phyloP scores from a whole-genome alignment of 2,888 invertebrate genomes.

The Pandemis cinnamomeana region DNA sequence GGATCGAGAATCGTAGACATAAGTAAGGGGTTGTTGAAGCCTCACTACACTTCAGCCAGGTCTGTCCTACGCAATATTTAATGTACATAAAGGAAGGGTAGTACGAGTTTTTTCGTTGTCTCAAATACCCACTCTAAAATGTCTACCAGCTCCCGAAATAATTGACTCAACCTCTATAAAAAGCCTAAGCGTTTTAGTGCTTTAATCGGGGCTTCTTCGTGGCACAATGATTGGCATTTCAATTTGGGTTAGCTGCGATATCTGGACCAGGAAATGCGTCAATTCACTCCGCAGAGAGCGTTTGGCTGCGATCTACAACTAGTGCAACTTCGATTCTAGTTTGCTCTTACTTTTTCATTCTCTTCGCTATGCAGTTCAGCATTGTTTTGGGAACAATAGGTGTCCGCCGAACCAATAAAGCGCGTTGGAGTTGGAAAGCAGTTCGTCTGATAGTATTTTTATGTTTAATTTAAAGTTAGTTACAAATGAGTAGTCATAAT shows the following conservation, averaged over 20 bases:
- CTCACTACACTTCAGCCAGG: too few species aligned
- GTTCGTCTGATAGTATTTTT: neutral
- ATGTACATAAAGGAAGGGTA: too few species aligned
- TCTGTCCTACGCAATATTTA: too few species aligned
- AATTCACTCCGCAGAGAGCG: conserved; percentile 50
- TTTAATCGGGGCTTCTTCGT: conserved; percentile 29
- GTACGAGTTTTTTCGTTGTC: too few species aligned
- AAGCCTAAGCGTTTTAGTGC: neutral
- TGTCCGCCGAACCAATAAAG: conserved; percentile 9
- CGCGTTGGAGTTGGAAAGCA: conserved; percentile 1
- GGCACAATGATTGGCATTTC: conserved; percentile 70
- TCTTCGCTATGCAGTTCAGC: conserved; percentile 17
- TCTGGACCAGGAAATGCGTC: conserved; percentile 57
- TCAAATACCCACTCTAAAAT: too few species aligned
- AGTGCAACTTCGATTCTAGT: conserved; percentile 16
- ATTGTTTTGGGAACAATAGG: conserved; percentile 28
- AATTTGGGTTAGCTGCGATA: conserved; percentile 63
- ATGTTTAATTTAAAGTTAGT: too few species aligned
- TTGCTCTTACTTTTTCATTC: conserved; percentile 7
- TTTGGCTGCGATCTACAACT: conserved; percentile 1
- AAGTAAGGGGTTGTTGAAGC: too few species aligned
- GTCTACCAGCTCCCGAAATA: neutral
- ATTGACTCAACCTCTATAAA: neutral
- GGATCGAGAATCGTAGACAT: too few species aligned
- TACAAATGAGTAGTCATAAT: too few species aligned